These are phyloP conservation scores for Salvelinus sp. DNA, from an alignment of 2,113 vertebrate species.

Conservation along the genomic window DNA sequence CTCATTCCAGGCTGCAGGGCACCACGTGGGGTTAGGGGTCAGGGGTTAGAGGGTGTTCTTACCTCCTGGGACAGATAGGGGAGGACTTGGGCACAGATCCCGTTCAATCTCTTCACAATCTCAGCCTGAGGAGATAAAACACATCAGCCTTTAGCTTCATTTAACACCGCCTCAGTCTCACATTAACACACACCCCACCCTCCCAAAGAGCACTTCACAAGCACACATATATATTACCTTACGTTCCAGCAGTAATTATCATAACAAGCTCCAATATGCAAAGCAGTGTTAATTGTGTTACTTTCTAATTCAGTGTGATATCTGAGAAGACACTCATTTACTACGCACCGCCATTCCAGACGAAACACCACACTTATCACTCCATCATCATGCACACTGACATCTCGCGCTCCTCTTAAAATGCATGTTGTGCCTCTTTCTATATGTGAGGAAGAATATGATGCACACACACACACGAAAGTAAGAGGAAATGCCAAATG, in stretches of 20 bases:
- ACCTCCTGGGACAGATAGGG: slow-evolving; percentile 99
- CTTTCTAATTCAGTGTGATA: slow-evolving; percentile 58
- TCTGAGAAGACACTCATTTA: slow-evolving; percentile 59
- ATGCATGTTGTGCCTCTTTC: no score
- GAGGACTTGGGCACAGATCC: slow-evolving; percentile 96
- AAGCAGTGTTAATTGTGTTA: slow-evolving; percentile 73
- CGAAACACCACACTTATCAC: slow-evolving; percentile 48
- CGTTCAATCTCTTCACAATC: slow-evolving; percentile 97
- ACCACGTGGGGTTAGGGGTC: background rate
- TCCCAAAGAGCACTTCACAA: background rate
- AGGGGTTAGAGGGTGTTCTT: slow-evolving; percentile 10
- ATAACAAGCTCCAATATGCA: slow-evolving; percentile 72
- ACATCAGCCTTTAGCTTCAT: slow-evolving; percentile 28
- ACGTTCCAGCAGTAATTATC: slow-evolving; percentile 70
- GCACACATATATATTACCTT: slow-evolving; percentile 60
- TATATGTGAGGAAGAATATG: background rate
- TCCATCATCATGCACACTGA: slow-evolving; percentile 53
- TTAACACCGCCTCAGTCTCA: slow-evolving; percentile 21
- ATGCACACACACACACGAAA: slow-evolving; percentile 2
- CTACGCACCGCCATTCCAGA: slow-evolving; percentile 64
- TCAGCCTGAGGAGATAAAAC: slow-evolving; percentile 80
- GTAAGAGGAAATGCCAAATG: background rate
- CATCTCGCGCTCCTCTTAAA: slow-evolving; percentile 40
- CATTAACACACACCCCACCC: background rate
- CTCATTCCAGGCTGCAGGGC: slow-evolving; percentile 55